phyloP scores from a whole-genome alignment of 2,113 vertebrate genomes.

The Symphodus melops region DNA sequence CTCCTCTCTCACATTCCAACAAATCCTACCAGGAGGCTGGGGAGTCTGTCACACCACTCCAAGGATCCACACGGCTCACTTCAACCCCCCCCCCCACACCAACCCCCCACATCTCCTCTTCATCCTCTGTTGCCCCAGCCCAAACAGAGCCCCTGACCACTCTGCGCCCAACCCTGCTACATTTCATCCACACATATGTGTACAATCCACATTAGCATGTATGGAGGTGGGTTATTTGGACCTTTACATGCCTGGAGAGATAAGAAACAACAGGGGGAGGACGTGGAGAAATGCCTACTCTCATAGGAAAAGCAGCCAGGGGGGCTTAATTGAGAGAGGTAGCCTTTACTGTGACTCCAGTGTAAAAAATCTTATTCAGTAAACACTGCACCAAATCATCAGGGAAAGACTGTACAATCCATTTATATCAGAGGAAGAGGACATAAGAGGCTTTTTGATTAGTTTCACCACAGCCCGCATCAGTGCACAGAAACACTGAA shows the following conservation, averaged over 20 bases:
- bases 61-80: constrained; percentile 69
- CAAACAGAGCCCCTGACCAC: constrained; percentile 74
- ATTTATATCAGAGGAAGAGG: constrained; percentile 67
- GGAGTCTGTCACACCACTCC: constrained; percentile 84
- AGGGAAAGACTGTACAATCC: constrained; percentile 59
- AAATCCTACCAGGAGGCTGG: constrained; percentile 87
- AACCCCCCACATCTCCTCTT: not conserved
- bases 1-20: constrained; percentile 89
- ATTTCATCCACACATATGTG: constrained; percentile 48
- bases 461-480: constrained; percentile 56
- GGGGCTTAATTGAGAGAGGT: constrained; percentile 46
- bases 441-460: constrained; percentile 79
- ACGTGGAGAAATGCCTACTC: constrained; percentile 47
- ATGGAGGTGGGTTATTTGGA: constrained; percentile 51
- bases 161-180: constrained; percentile 26
- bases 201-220: constrained; percentile 45
- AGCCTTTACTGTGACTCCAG: constrained; percentile 61
- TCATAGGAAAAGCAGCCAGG: constrained; percentile 35
- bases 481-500: constrained; percentile 40
- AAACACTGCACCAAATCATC: constrained; percentile 67
- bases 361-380: constrained; percentile 72
- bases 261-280: constrained; percentile 52
- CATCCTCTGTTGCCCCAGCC: constrained; percentile 41
- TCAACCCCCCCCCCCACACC: constrained; percentile 31
- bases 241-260: constrained; percentile 54